Conservation (phyloP, 2,113 vertebrate species). For the Holacanthus passer region DNA sequence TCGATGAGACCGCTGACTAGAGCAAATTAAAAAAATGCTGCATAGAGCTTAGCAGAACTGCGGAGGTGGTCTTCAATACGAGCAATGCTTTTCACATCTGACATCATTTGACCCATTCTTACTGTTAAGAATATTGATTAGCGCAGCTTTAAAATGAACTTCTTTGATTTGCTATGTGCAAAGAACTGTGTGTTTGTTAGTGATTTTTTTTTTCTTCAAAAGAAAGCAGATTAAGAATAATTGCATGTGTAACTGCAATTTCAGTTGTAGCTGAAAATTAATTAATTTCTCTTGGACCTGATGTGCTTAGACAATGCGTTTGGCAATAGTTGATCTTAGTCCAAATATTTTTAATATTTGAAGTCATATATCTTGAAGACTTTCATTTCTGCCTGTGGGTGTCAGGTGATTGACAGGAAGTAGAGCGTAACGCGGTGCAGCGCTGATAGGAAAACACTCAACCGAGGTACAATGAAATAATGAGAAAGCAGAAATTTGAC, state of each 20-base stretch:
- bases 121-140: not conserved
- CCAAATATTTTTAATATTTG: not conserved
- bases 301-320: not conserved
- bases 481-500: slow-evolving; percentile 21
- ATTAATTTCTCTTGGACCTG: not conserved
- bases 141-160: not conserved
- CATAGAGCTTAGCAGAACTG: not conserved
- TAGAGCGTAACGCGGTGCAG: slow-evolving; percentile 12
- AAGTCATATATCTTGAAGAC: not conserved
- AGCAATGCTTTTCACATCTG: not conserved
- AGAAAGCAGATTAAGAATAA: not conserved
- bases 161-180: not conserved
- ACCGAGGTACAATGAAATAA: slow-evolving; percentile 10
- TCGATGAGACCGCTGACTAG: no score
- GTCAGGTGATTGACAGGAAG: slow-evolving; percentile 27
- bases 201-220: not conserved
- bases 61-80: not conserved
- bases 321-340: not conserved
- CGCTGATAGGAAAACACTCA: slow-evolving; percentile 33
- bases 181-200: not conserved
- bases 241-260: not conserved
- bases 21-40: no score
- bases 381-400: slow-evolving; percentile 1
- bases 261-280: not conserved
- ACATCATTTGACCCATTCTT: not conserved